Evolutionary conservation across 2,888 invertebrate species (phyloP), one percentile per base, ranked within the genome.

Genomic region (Acheta domesticus): DNA sequence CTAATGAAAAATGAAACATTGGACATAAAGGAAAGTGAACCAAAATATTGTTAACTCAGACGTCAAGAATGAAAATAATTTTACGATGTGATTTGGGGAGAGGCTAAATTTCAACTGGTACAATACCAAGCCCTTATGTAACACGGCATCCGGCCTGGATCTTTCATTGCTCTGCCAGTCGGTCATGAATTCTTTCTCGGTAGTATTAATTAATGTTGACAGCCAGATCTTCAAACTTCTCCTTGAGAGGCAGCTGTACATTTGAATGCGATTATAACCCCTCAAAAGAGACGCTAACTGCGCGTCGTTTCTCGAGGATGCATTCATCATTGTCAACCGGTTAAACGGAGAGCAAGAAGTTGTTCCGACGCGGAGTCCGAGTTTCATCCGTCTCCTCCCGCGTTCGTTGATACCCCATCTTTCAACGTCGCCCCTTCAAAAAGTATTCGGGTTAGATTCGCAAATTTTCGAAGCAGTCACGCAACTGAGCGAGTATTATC

Each of bases 251-350:
- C 62, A 62, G 62, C 14, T 62, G 62, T 62, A n/a, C 62, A 62
- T 62, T 62, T 11, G 62, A 62, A 62, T 62, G n/a, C 62, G 62
- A 62, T 62, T 62, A 62, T 62, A 62, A 62, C 62, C 62, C n/a
- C 62, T 62, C 62, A 62, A 62, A 62, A 62, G 62, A 62, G 62
- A 62, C n/a, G 62, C 62, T 62, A 62, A 62, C 62, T 14, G 62
- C 62, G n/a, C 11, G 62, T 62, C 62, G 62, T 62, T 62, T 62
- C 62, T 5, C 11, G 4, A 11, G n/a, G n/a, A 62, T 62, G 62
- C 62, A 62, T 62, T 62, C 62, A 62, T 62, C 62, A 62, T 62
- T 62, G 62, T 62, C 62, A 62, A 62, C 62, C n/a, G 62, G 62
- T 62, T 62, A 62, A 62, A 62, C 62, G 62, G 62, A 2, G 62